phyloP scores from a whole-genome alignment of 2,888 invertebrate genomes.

The Caenorhabditis becei region DNA sequence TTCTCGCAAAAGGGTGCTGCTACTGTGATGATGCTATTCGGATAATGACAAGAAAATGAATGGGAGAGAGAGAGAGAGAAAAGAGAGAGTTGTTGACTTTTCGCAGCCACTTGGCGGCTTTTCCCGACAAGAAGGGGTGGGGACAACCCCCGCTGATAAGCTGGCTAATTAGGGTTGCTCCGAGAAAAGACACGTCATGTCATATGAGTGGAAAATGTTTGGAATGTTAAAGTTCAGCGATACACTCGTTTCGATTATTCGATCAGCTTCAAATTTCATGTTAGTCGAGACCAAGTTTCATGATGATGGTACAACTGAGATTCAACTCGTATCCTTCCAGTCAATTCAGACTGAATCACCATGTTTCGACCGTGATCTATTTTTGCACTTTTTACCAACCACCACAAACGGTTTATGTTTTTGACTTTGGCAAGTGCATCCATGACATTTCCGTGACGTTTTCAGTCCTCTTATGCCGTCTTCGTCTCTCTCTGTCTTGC shows the following conservation, averaged over 20 bases:
- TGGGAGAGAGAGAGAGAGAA: conserved; percentile 11
- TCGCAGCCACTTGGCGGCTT: conserved; percentile 51
- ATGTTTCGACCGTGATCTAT: too few species aligned
- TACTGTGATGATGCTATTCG: conserved; percentile 38
- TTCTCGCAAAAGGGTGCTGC: conserved; percentile 35
- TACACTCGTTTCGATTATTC: background rate
- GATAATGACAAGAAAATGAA: conserved; percentile 38
- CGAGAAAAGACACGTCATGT: conserved; percentile 43
- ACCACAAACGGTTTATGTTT: too few species aligned
- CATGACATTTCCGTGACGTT: conserved; percentile 13
- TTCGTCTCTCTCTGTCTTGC: conserved; percentile 12
- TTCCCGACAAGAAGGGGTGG: conserved; percentile 23
- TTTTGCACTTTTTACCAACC: too few species aligned
- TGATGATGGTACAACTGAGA: too few species aligned
- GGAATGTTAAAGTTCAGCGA: conserved; percentile 9
- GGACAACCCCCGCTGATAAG: conserved; percentile 33
- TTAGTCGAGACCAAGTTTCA: too few species aligned
- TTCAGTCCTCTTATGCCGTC: conserved; percentile 2
- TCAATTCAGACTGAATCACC: too few species aligned
- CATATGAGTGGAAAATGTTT: conserved; percentile 30
- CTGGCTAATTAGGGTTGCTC: conserved; percentile 38
- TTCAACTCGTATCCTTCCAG: too few species aligned
- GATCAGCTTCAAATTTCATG: too few species aligned
- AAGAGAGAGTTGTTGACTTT: conserved; percentile 42
- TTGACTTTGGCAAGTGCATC: conserved; percentile 1